These are phyloP conservation scores for Tetragnatha montana DNA, from an alignment of 2,888 invertebrate genomes.

Conservation along the genomic window DNA sequence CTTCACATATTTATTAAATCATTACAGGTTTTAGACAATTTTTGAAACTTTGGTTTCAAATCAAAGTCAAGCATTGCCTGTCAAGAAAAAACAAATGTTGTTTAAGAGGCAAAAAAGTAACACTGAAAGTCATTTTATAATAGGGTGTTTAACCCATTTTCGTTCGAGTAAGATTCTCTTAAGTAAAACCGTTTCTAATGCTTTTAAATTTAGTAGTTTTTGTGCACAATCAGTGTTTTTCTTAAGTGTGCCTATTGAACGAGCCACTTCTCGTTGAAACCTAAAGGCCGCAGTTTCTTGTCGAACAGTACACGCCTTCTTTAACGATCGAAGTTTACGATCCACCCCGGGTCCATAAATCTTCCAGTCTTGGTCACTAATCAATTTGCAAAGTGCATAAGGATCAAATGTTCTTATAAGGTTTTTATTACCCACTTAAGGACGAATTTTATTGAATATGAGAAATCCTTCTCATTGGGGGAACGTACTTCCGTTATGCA, in stretches of 20 bases:
- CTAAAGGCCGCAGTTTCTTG: neutral
- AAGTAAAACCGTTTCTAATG: neutral
- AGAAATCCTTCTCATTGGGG: neutral
- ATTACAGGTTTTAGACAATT: neutral
- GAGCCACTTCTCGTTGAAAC: neutral
- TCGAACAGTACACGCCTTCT: neutral
- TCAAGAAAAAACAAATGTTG: neutral
- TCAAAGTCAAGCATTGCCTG: neutral
- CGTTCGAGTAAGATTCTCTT: neutral
- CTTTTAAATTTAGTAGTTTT: neutral
- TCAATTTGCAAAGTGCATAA: neutral
- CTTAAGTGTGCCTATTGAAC: neutral
- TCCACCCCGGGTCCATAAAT: neutral
- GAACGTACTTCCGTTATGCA: too few relatives aligned
- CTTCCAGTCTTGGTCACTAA: neutral
- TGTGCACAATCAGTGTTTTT: neutral
- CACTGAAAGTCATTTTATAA: neutral
- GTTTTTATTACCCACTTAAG: too few relatives aligned
- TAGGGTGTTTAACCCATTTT: neutral
- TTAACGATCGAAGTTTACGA: neutral
- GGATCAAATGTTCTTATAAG: neutral
- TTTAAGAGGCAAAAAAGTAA: neutral
- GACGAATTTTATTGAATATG: neutral
- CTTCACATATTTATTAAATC: neutral
- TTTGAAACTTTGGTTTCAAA: neutral